Evolutionary conservation across 1,140 invertebrate species (phyloP), one percentile per base, ranked within the genome.

Genomic region (Reticulitermes speratus): DNA sequence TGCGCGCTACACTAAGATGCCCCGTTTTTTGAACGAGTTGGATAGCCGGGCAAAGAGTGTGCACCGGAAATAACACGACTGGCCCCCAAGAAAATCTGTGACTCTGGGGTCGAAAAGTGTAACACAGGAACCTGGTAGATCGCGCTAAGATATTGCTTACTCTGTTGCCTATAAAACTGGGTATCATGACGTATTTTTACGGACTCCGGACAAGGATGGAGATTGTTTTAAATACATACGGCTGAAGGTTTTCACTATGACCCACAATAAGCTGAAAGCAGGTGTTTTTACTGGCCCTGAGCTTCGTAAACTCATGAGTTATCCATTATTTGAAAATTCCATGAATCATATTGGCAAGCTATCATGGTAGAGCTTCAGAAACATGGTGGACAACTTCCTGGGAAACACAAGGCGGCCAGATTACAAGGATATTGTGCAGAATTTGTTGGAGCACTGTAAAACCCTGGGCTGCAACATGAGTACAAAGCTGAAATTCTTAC

Each of bases 21-120:
- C 88, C 7, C 91, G 90, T 87, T 90, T 89, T 86, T 85, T 92
- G 30, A 92, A 90, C 86, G 87, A 90, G 69, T 92, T 91, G 90
- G 88, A 92, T 86, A 92, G 90, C 85, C 89, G 91, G 84, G 88
- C 86, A 45, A 88, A 87, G 85, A 21, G 86, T n/a, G 48, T 88
- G 45, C 90, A 91, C 87, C 91, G 90, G 87, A 86, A 85, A 44
- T 87, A 89, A 84, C 86, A 88, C 82, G 84, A 87, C 82, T 91
- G 90, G 90, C 87, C 88, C 65, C 5, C 82, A 32, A 85, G 90
- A 88, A 88, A 44, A 75, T 86, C 89, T 82, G 88, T 91, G 84
- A 48, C 44, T 86, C 48, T 87, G 16, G 88, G 89, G 83, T 87
- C 82, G 86, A 83, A 89, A 32, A 92, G 91, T 86, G 88, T 91